Conservation (phyloP, 2,888 invertebrate genomes). For the Panopea generosa region DNA sequence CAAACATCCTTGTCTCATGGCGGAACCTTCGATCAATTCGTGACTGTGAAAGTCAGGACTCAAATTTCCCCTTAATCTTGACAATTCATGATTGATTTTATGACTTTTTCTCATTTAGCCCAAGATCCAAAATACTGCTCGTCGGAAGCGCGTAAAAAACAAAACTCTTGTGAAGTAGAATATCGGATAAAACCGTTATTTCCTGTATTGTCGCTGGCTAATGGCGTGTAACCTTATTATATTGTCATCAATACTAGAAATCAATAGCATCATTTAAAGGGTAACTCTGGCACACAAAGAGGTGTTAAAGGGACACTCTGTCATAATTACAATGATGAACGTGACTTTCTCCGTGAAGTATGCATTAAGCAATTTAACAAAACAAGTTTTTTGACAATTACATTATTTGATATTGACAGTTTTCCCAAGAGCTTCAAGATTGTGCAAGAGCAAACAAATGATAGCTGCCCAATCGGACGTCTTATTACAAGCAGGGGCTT, state of each 20-base stretch:
- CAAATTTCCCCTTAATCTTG: conserved; percentile 14
- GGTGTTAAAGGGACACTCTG: neutral
- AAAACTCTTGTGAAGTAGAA: conserved; percentile 32
- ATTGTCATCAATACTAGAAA: conserved; percentile 47
- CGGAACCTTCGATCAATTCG: conserved; percentile 3
- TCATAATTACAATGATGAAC: neutral
- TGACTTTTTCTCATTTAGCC: conserved; percentile 29
- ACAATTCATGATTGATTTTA: conserved; percentile 39
- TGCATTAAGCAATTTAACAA: too few species aligned
- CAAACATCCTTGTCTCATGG: neutral
- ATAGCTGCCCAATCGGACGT: too few species aligned
- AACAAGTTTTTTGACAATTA: too few species aligned
- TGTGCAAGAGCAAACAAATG: too few species aligned
- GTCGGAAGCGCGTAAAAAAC: conserved; percentile 36
- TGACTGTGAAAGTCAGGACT: conserved; percentile 10
- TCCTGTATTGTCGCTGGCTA: conserved; percentile 49
- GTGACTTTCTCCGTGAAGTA: too few species aligned
- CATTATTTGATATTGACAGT: too few species aligned
- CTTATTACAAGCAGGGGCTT: too few species aligned
- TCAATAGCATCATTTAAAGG: conserved; percentile 30
- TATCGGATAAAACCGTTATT: conserved; percentile 54
- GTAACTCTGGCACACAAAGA: neutral
- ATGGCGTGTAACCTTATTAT: conserved; percentile 57
- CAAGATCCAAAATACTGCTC: conserved; percentile 20
- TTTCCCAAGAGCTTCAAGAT: too few species aligned